Evolutionary conservation across 1,140 invertebrate genomes (phyloP).

Genomic region (Grapholita molesta): DNA sequence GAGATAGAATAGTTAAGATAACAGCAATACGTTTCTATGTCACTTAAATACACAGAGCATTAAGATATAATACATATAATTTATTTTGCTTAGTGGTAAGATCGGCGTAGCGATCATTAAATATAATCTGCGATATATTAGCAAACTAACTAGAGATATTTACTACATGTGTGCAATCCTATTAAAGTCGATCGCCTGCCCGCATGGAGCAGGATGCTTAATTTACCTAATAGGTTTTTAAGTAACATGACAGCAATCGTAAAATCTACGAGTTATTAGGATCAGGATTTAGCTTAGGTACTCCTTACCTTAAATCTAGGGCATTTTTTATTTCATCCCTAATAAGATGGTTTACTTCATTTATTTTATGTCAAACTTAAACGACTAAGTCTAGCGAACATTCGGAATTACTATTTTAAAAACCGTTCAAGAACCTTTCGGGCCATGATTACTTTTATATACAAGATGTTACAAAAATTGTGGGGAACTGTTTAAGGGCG

Average conservation of each 20-base stretch:
- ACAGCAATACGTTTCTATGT: background rate
- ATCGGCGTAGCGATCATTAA: background rate
- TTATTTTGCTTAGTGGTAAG: background rate
- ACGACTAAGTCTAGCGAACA: no score
- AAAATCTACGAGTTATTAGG: background rate
- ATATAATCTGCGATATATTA: no score
- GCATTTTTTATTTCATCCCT: no score
- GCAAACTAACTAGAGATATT: background rate
- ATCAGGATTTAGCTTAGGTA: background rate
- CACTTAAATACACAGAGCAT: slow-evolving; percentile 8
- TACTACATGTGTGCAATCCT: background rate
- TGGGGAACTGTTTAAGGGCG: no score
- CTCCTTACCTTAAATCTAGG: no score
- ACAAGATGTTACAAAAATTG: no score
- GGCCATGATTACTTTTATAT: no score
- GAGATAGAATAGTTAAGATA: background rate
- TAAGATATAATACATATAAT: background rate
- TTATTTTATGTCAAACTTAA: no score
- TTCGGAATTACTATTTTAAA: no score
- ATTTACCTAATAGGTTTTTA: background rate
- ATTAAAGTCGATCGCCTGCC: background rate
- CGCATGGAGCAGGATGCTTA: background rate
- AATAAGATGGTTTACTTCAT: no score
- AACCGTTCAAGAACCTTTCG: no score
- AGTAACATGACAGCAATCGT: background rate